Evolutionary conservation across 1,140 invertebrate genomes (phyloP).

Genomic region (Monomorium pharaonis): DNA sequence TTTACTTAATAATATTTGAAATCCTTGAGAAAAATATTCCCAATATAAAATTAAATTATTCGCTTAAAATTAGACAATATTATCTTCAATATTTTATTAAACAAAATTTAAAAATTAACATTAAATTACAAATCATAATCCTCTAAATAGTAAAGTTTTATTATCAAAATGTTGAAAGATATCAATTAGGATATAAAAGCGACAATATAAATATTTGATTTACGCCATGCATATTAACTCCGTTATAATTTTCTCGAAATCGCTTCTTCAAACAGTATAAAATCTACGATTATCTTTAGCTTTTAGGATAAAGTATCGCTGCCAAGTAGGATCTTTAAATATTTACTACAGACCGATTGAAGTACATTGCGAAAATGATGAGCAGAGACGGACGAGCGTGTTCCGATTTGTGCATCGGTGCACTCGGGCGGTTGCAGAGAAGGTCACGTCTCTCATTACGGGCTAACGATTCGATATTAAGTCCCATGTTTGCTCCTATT

Average conservation of each 20-base stretch:
- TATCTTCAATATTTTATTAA: background rate
- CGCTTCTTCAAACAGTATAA: conserved; percentile 9
- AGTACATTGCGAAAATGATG: background rate
- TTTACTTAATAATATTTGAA: conserved; percentile 13
- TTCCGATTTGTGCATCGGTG: conserved; percentile 24
- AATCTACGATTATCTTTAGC: conserved; percentile 45
- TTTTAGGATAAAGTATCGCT: background rate
- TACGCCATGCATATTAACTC: background rate
- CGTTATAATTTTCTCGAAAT: background rate
- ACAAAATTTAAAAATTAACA: background rate
- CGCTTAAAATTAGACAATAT: background rate
- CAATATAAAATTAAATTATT: background rate
- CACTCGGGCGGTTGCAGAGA: conserved; percentile 1
- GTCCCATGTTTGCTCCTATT: conserved; percentile 63
- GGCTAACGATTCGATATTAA: conserved; percentile 65
- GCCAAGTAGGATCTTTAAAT: conserved; percentile 34
- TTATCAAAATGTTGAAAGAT: background rate
- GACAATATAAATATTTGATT: background rate
- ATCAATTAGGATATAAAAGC: background rate
- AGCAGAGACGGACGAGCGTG: background rate
- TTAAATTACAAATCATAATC: background rate
- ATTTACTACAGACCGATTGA: conserved; percentile 21
- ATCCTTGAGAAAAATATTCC: background rate
- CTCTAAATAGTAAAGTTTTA: background rate
- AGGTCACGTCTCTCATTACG: conserved; percentile 57